Conservation (phyloP, 2,113 vertebrate species). For the Leucopsar rothschildi region DNA sequence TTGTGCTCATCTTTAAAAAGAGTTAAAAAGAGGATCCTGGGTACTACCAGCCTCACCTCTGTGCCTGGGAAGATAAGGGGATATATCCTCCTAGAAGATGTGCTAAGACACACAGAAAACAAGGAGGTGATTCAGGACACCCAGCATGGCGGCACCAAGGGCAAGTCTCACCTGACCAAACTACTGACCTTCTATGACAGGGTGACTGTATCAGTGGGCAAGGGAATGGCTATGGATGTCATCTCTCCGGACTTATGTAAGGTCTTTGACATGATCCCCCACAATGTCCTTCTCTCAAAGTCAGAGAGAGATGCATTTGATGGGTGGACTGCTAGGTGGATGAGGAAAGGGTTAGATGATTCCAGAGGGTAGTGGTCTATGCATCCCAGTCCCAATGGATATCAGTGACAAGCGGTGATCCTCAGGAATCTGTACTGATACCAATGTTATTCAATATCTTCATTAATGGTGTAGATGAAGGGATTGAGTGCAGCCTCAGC, state of each 20-base stretch:
- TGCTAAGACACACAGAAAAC: background rate
- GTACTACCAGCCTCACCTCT: background rate
- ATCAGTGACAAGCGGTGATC: background rate
- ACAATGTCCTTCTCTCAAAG: background rate
- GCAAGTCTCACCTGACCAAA: background rate
- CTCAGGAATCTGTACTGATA: background rate
- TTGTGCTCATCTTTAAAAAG: background rate
- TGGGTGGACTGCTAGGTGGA: background rate
- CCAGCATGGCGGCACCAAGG: background rate
- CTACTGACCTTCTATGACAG: rapidly evolving
- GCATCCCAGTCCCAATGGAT: background rate
- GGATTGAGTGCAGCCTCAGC: background rate
- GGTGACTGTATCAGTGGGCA: too few relatives aligned
- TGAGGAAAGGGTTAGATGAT: background rate
- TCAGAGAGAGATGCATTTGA: background rate
- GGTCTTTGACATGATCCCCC: background rate
- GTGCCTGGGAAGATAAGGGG: background rate
- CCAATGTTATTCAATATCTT: background rate
- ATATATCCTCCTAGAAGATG: background rate
- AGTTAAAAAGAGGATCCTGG: too few relatives aligned
- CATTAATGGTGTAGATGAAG: background rate
- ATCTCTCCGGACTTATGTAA: background rate
- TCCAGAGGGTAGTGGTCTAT: background rate
- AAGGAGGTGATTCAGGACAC: background rate
- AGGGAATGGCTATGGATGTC: background rate